Percentiles rank a stretch among this genome's conserved stretches.
Evolutionary conservation across 2,113 vertebrate genomes (phyloP).

Genomic region (Patagioenas fasciata): DNA sequence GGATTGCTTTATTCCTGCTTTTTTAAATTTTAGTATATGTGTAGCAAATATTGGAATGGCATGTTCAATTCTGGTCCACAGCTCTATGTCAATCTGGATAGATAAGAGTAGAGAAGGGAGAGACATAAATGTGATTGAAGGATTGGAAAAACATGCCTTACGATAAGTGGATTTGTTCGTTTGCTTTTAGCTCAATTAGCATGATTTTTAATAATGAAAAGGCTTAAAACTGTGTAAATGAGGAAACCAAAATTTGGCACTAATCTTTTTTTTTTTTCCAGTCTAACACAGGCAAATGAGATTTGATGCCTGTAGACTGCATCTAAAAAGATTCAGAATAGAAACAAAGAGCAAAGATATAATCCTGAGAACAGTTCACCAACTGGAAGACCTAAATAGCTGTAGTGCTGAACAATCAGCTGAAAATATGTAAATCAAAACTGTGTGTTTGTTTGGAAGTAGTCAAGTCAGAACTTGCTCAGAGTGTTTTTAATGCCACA

Average conservation of each 20-base stretch:
- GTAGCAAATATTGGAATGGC: background rate
- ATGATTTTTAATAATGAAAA: background rate
- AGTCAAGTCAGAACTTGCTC: background rate
- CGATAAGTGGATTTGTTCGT: background rate
- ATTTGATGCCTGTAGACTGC: background rate
- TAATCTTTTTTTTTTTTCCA: background rate
- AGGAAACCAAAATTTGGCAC: background rate
- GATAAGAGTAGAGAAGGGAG: background rate
- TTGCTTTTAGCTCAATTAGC: background rate
- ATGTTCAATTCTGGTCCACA: background rate
- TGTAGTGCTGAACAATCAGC: background rate
- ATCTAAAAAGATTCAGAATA: background rate
- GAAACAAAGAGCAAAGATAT: background rate
- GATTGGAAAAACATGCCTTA: background rate
- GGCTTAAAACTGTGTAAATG: background rate
- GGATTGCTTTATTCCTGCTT: background rate
- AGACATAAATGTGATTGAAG: background rate
- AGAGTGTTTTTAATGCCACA: background rate
- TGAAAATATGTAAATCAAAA: background rate
- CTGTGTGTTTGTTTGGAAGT: background rate
- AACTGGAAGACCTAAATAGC: background rate
- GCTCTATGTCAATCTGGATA: background rate
- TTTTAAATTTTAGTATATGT: background rate
- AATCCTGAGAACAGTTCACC: background rate
- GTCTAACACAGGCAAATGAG: background rate